A percentile compares a stretch with the other conserved stretches of the same genome.
phyloP scores from a whole-genome alignment of 2,888 invertebrate species.

The Chrysolina oricalcia region DNA sequence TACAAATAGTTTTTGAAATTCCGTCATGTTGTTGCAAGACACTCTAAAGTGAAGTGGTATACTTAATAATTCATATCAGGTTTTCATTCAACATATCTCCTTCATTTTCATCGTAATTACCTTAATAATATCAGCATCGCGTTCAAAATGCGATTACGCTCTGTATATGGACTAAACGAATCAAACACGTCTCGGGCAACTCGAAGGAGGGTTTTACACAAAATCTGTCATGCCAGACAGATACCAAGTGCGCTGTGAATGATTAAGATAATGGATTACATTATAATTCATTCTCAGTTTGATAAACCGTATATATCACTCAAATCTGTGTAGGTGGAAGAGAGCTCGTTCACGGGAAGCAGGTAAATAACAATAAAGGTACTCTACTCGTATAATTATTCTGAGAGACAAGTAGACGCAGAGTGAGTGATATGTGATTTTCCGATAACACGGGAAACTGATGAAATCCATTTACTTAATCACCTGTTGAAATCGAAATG shows the following conservation, averaged over 20 bases:
- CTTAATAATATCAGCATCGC: background rate
- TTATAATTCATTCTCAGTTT: slow-evolving; percentile 56
- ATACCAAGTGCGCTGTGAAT: slow-evolving; percentile 52
- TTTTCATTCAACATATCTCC: background rate
- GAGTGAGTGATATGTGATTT: background rate
- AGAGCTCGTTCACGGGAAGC: slow-evolving; percentile 24
- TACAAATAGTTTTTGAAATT: too few species aligned
- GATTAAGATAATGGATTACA: slow-evolving; percentile 62
- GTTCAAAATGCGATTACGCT: background rate
- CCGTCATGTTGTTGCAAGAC: too few species aligned
- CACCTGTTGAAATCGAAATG: background rate
- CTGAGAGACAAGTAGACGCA: background rate
- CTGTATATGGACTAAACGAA: slow-evolving; percentile 10
- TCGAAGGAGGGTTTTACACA: slow-evolving; percentile 17
- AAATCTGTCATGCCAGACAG: slow-evolving; percentile 37
- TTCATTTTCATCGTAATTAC: background rate
- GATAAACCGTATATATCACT: slow-evolving; percentile 60
- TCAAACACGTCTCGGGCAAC: slow-evolving; percentile 11
- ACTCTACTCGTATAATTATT: background rate
- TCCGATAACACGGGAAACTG: background rate
- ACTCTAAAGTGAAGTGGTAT: too few species aligned
- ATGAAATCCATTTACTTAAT: background rate
- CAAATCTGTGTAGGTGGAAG: slow-evolving; percentile 46
- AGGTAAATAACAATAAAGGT: slow-evolving; percentile 11
- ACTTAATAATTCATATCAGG: background rate